These are phyloP conservation scores for Cerastoderma edule DNA, from an alignment of 2,888 invertebrate genomes.

Conservation along the genomic window DNA sequence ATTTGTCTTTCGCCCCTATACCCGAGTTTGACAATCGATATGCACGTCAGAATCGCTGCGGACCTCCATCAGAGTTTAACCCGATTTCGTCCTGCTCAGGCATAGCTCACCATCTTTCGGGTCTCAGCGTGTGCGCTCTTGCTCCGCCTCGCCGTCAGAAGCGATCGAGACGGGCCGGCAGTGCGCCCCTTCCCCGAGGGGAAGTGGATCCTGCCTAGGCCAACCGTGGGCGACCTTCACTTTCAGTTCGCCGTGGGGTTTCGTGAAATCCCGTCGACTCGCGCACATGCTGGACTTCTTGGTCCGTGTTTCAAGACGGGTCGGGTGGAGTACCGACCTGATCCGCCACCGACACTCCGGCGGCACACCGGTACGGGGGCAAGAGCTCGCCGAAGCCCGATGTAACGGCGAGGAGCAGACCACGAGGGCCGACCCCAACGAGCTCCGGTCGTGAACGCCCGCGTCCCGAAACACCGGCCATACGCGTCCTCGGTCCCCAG, in stretches of 20 bases:
- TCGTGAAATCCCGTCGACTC: slow-evolving; percentile 87
- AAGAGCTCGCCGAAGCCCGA: too few relatives aligned
- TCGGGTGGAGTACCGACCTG: slow-evolving; percentile 83
- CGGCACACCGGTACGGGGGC: too few relatives aligned
- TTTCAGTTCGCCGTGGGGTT: slow-evolving; percentile 89
- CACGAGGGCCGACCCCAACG: too few relatives aligned
- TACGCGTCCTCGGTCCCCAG: slow-evolving; percentile 37
- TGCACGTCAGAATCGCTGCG: slow-evolving; percentile 91
- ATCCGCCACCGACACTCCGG: slow-evolving; percentile 20
- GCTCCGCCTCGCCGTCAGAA: slow-evolving; percentile 83
- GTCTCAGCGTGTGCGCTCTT: slow-evolving; percentile 89
- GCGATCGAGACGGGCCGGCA: slow-evolving; percentile 86
- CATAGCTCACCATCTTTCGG: slow-evolving; percentile 91
- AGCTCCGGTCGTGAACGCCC: background rate
- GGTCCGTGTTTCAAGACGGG: slow-evolving; percentile 92
- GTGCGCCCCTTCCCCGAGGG: slow-evolving; percentile 84
- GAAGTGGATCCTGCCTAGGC: slow-evolving; percentile 58
- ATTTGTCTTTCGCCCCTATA: slow-evolving; percentile 88
- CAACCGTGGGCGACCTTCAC: slow-evolving; percentile 85
- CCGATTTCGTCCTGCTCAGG: slow-evolving; percentile 89
- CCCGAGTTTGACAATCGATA: slow-evolving; percentile 91
- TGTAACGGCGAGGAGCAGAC: too few relatives aligned
- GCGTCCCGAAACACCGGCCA: slow-evolving; percentile 43
- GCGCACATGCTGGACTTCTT: slow-evolving; percentile 90
- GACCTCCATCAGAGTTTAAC: slow-evolving; percentile 90